Evolutionary conservation across 2,888 invertebrate species (phyloP), one percentile per base, ranked within the genome.

Genomic region (Drosophila borealis): DNA sequence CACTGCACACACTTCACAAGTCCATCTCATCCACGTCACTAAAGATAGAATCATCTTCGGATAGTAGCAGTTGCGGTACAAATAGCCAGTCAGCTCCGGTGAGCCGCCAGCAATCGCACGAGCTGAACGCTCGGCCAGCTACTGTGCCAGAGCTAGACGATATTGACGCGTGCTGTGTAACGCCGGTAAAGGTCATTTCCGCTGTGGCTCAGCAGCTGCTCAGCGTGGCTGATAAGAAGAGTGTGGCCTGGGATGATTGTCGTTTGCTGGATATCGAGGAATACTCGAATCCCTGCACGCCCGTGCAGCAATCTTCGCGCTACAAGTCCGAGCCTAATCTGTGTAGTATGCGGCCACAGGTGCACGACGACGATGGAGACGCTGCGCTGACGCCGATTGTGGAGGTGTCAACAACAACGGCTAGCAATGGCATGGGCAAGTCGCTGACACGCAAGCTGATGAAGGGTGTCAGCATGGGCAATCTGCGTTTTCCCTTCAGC

Each of bases 381-480:
- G 59, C 67, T 3, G 65, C 62, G 1, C 67, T 80, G 1, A 80
- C 78, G 4, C 80, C 81, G 3, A 80, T 83, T 42, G 62, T 74
- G 17, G 80, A 74, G 55, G 78, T 75, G 9, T 64, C 73, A 5
- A 50, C 75, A n/a, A 61, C 66, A 45, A 45, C 73, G 2, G 55
- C 50, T 0, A 70, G 21, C 56, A 62, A 70, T 33, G 64, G 65
- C 62, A 59, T 79, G 74, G 72, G 86, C 41, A 86, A 85, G 55
- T 89, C 84, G 0, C 66, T 91, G 5, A 90, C 90, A 5, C 87
- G 90, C 6, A 91, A 91, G 56, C 73, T 92, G 34, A 90, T 92
- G 70, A 92, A 92, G 62, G 92, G 92, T 11, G 91, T 92, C 3
- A 92, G 92, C 74, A 92, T 92, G 91, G 91, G 90, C 4, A 92